Base-by-base conservation (phyloP, 2,113 vertebrate species). In the Calidris pugnax region DNA sequence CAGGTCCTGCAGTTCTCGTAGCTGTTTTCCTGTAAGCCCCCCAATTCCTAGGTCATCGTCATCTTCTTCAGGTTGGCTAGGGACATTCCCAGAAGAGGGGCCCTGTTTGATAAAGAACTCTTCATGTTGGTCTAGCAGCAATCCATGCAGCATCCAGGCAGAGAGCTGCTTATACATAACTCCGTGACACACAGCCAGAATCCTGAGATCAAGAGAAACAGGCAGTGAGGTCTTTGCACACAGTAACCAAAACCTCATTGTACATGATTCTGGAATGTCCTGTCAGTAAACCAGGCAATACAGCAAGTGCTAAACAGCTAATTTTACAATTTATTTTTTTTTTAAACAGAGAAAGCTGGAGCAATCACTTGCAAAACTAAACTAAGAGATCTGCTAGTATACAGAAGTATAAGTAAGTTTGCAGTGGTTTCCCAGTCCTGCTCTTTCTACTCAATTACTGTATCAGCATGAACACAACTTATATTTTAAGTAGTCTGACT, bases 131-230 rank as follows among this genome's bases (percentile, higher is more conserved):
- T 99, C 99, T 93, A 99, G 96, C 37, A 99, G 98, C 78, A 99
- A 87, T 6, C 99, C 99, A 5, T 99, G 99, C 57, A 99, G 97
- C 99, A 99, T 99, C 99, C 99, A 99, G 41, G 99, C 99, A 7
- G 99, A 99, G 12, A 99, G 98, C 98, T 99, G 99, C 89, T 99
- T 99, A 95, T 99, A 99, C 99, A 99, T 99, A 89, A 99, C 99
- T 20, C 99, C 99, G 4, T 99, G 99, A 90, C 99, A 99, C 83
- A 99, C 99, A 0, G 99, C 99, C 43, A 99, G 98, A 92, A 99
- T 99, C 98, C 99, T 99, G 97, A 80, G 56, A 45, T 27, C 60
- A 64, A 60, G 43, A 85, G 21, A 93, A 96, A 90, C 12, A 67
- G 48, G 84, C 43, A 74, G 37, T 32, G 27, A n/a, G 33, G 22